Conservation (phyloP, 2,797 vertebrate species). For the Huso huso region DNA sequence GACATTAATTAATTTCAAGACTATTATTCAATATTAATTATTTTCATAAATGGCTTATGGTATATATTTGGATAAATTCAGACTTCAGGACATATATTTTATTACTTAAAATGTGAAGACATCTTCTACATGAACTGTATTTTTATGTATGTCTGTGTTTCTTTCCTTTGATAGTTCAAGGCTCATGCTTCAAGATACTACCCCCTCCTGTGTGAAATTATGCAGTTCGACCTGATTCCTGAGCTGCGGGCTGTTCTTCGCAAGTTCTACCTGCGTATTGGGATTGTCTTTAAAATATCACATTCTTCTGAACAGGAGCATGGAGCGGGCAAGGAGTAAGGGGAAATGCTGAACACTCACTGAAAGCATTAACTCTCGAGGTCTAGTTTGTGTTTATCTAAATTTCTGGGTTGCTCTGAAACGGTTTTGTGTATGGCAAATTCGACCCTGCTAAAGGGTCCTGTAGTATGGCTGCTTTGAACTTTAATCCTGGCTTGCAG, state of each 20-base stretch:
- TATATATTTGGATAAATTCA: too few relatives aligned
- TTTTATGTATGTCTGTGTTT: conserved; percentile 3
- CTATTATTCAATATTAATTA: too few relatives aligned
- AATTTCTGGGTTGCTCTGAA: conserved; percentile 34
- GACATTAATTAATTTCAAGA: too few relatives aligned
- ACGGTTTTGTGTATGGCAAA: conserved; percentile 34
- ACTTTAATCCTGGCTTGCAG: conserved; percentile 41
- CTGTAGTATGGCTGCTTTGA: conserved; percentile 35
- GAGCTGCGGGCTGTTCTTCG: conserved; percentile 90
- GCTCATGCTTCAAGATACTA: conserved; percentile 93
- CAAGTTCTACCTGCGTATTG: conserved; percentile 92
- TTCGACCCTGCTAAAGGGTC: conserved; percentile 35
- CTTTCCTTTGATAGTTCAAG: conserved; percentile 71
- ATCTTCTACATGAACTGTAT: too few relatives aligned
- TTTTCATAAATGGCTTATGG: too few relatives aligned
- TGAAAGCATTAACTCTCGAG: conserved; percentile 27
- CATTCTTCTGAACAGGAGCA: conserved; percentile 58
- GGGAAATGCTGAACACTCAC: too few relatives aligned
- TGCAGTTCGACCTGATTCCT: conserved; percentile 97
- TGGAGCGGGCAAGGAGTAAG: conserved; percentile 19
- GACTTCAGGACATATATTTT: too few relatives aligned
- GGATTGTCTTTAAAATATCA: conserved; percentile 88
- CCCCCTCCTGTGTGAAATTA: conserved; percentile 95
- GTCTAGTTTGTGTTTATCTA: conserved; percentile 27
- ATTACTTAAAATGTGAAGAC: too few relatives aligned